Percentiles rank a stretch among this genome's conserved stretches.
phyloP scores from a whole-genome alignment of 2,888 invertebrate genomes.

The Mellilla xanthometata region DNA sequence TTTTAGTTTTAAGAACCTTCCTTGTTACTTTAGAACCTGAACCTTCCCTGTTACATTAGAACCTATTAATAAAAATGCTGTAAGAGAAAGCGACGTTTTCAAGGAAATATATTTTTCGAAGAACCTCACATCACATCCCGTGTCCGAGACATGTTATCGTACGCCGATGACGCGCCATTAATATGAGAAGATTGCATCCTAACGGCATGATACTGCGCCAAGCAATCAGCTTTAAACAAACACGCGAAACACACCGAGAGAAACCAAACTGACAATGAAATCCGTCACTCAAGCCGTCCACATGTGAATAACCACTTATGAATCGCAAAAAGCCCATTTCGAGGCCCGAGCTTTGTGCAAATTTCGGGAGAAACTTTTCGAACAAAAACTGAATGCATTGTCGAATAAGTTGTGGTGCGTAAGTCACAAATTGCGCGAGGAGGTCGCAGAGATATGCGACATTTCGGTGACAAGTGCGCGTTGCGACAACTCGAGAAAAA shows the following conservation, averaged over 20 bases:
- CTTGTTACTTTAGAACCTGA: too few species aligned
- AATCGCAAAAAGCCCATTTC: conserved; percentile 56
- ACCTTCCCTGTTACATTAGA: too few species aligned
- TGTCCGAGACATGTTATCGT: too few species aligned
- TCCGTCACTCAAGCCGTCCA: conserved; percentile 63
- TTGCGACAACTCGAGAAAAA: conserved; percentile 64
- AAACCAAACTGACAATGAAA: conserved; percentile 58
- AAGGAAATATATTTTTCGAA: too few species aligned
- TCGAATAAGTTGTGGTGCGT: conserved; percentile 55
- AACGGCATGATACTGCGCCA: conserved; percentile 24
- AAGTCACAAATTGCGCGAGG: conserved; percentile 66
- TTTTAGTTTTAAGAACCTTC: too few species aligned
- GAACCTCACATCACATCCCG: too few species aligned
- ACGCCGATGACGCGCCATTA: conserved; percentile 14
- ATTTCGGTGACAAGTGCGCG: conserved; percentile 72
- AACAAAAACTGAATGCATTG: conserved; percentile 32
- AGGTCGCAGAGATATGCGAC: conserved; percentile 70
- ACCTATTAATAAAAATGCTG: too few species aligned
- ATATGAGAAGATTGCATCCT: conserved; percentile 19
- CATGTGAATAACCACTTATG: conserved; percentile 63
- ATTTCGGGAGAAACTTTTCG: conserved; percentile 32
- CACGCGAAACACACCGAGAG: conserved; percentile 39
- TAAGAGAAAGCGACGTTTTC: too few species aligned
- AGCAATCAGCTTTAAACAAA: conserved; percentile 36
- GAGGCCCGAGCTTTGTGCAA: conserved; percentile 44